A percentile compares a stretch with the other conserved stretches of the same genome.
Evolutionary conservation across 2,888 invertebrate genomes (phyloP).

Genomic region (Lasius platythorax): DNA sequence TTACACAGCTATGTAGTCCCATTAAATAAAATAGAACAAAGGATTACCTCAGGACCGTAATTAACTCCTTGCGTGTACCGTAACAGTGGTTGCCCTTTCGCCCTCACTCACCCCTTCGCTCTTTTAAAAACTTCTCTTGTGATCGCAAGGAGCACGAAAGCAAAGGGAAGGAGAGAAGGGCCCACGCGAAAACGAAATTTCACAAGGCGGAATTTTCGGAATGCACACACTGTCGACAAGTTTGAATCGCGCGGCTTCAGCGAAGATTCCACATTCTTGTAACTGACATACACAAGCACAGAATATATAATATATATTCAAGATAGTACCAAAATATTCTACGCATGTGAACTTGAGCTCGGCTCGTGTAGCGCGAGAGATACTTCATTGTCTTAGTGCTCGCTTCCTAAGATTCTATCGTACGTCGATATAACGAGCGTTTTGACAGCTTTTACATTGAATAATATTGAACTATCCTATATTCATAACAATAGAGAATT

Average conservation of each 20-base stretch:
- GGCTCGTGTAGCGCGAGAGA: not conserved
- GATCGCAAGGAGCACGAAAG: not conserved
- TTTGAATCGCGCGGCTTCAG: conserved; percentile 39
- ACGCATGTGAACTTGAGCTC: not conserved
- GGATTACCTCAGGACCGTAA: conserved; percentile 47
- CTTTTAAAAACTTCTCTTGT: not conserved
- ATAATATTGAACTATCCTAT: not conserved
- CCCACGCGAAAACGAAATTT: conserved; percentile 23
- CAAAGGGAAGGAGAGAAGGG: not conserved
- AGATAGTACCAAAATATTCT: conserved; percentile 33
- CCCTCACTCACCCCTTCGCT: not conserved
- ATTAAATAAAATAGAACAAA: conserved; percentile 50
- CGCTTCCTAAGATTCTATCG: conserved; percentile 4
- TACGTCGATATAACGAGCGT: not conserved
- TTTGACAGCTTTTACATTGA: not conserved
- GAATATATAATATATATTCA: conserved; percentile 38
- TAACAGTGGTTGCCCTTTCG: not conserved
- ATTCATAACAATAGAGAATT: not conserved
- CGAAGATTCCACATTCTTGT: conserved; percentile 43
- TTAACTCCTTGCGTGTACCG: conserved; percentile 42
- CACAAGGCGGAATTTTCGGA: conserved; percentile 44
- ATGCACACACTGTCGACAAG: conserved; percentile 41
- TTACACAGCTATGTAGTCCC: conserved; percentile 19
- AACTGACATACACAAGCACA: conserved; percentile 26
- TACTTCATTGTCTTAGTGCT: not conserved